These are phyloP conservation scores for Peromyscus aztecus DNA, from an alignment of 2,797 vertebrate species.

Conservation along the genomic window DNA sequence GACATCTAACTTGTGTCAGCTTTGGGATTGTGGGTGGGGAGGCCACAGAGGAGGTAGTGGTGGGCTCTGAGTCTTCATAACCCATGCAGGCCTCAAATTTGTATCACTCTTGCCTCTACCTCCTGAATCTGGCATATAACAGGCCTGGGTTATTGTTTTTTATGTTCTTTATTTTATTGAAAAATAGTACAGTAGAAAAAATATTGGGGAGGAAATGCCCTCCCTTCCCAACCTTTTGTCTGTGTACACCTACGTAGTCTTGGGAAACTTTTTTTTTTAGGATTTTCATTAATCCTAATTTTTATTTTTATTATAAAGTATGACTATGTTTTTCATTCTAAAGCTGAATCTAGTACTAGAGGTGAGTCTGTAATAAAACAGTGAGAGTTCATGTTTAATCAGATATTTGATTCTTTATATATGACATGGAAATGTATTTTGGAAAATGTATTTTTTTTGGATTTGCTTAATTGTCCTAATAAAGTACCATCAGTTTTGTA, in stretches of 20 bases:
- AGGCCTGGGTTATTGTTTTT: not conserved
- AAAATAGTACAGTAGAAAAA: constrained; percentile 20
- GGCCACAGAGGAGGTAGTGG: not conserved
- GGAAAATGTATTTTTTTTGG: not conserved
- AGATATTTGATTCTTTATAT: not conserved
- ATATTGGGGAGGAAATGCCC: not conserved
- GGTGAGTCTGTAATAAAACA: not conserved
- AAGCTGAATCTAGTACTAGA: not conserved
- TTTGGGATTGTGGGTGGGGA: not conserved
- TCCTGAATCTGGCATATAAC: not conserved
- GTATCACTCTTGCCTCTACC: too few relatives aligned
- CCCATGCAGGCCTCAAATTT: not conserved
- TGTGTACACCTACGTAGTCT: not conserved
- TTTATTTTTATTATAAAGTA: not conserved
- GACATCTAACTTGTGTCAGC: not conserved
- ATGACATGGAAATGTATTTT: not conserved
- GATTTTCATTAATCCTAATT: not conserved
- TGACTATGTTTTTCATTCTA: not conserved
- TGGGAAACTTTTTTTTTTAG: not conserved
- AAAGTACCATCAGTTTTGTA: not conserved
- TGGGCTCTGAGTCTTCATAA: not conserved
- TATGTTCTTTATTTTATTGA: not conserved
- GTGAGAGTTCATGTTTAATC: constrained; percentile 16
- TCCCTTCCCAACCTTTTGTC: not conserved
- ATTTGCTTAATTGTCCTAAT: constrained; percentile 6